phyloP scores from a whole-genome alignment of 2,888 invertebrate species.

The Eurytoma adleriae region DNA sequence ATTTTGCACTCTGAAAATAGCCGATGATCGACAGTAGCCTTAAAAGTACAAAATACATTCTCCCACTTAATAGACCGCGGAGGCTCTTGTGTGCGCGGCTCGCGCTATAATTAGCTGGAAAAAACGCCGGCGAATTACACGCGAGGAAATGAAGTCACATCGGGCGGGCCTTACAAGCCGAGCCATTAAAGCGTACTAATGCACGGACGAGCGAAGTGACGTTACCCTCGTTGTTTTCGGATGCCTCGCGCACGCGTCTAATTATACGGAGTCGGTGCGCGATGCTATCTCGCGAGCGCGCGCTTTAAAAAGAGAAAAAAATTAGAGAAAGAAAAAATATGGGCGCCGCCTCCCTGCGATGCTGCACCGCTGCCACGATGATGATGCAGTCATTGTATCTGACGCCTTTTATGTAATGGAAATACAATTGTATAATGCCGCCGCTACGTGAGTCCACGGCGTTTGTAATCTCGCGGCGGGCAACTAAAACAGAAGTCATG shows the following conservation, averaged over 20 bases:
- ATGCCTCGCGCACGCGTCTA: not conserved
- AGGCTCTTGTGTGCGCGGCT: not conserved
- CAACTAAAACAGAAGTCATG: too few species aligned
- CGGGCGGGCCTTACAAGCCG: not conserved
- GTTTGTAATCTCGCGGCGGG: not conserved
- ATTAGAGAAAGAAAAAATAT: not conserved
- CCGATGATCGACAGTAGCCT: not conserved
- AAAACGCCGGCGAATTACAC: not conserved
- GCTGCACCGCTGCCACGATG: not conserved
- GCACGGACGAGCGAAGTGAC: not conserved
- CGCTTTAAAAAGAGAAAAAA: not conserved
- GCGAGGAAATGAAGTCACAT: not conserved
- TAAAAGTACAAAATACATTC: not conserved
- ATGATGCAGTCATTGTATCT: conserved; percentile 17
- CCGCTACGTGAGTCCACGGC: not conserved
- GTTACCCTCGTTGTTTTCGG: not conserved
- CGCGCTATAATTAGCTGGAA: not conserved
- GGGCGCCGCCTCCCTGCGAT: not conserved
- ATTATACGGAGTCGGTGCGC: not conserved
- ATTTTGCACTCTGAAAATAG: conserved; percentile 4
- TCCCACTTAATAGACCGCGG: not conserved
- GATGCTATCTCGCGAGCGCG: conserved; percentile 22
- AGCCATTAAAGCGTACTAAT: not conserved
- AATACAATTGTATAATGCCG: not conserved
- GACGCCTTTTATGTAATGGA: too few species aligned